phyloP scores from a whole-genome alignment of 2,888 invertebrate genomes.

The Meganola albula region DNA sequence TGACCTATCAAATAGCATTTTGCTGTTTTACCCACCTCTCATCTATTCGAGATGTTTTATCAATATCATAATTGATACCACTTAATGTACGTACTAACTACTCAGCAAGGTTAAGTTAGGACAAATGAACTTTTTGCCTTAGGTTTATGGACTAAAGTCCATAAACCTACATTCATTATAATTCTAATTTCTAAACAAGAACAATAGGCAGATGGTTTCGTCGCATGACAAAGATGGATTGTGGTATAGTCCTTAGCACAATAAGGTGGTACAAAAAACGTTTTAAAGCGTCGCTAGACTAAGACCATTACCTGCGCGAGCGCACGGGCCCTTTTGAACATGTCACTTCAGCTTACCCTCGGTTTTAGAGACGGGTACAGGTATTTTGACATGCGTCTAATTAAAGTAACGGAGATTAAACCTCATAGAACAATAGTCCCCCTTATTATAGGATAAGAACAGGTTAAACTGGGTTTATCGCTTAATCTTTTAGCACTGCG shows the following conservation, averaged over 20 bases:
- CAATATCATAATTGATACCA: too few relatives aligned
- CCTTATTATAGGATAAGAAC: background rate
- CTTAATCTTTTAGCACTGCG: too few relatives aligned
- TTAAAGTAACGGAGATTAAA: conserved; percentile 42
- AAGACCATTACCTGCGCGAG: conserved; percentile 59
- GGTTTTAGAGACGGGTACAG: conserved; percentile 36
- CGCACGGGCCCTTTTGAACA: conserved; percentile 55
- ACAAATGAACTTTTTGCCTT: too few relatives aligned
- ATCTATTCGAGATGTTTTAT: too few relatives aligned
- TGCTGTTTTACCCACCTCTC: too few relatives aligned
- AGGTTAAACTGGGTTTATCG: too few relatives aligned
- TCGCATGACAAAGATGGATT: conserved; percentile 67
- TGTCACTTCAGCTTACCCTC: conserved; percentile 51
- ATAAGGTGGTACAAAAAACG: conserved; percentile 52
- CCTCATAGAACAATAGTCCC: conserved; percentile 19
- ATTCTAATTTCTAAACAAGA: conserved; percentile 71
- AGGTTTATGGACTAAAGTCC: too few relatives aligned
- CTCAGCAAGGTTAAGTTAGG: too few relatives aligned
- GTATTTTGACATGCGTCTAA: conserved; percentile 47
- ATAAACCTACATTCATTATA: too few relatives aligned
- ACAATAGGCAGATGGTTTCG: conserved; percentile 57
- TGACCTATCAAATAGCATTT: too few relatives aligned
- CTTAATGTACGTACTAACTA: too few relatives aligned
- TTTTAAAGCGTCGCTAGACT: conserved; percentile 49
- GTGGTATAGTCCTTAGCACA: conserved; percentile 45